These are phyloP conservation scores for Lepilemur ruficaudatus DNA, from an alignment of 2,797 vertebrate genomes.

Conservation along the genomic window DNA sequence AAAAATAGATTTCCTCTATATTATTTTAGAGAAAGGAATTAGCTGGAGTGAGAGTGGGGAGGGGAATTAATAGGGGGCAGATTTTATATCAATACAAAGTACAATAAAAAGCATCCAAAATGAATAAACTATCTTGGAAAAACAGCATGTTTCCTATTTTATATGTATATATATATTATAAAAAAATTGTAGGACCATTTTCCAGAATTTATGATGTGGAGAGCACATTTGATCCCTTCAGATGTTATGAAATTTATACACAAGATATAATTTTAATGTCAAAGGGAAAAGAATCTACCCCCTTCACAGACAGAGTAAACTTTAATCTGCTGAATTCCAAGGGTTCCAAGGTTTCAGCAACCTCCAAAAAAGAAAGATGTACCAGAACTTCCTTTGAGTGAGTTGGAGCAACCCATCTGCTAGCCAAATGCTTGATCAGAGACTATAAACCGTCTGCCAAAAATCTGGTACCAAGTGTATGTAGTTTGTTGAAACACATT, in stretches of 20 bases:
- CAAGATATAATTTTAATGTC: background rate
- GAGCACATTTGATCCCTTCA: background rate
- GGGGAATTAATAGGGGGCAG: background rate
- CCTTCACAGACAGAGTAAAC: background rate
- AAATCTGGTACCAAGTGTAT: constrained; percentile 14
- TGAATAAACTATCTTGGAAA: background rate
- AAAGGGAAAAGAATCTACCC: background rate
- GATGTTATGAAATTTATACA: background rate
- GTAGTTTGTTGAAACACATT: background rate
- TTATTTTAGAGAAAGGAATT: background rate
- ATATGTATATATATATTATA: background rate
- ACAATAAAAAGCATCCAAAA: background rate
- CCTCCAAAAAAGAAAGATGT: background rate
- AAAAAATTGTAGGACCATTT: background rate
- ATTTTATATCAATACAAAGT: background rate
- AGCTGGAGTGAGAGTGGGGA: background rate
- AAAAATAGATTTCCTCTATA: background rate
- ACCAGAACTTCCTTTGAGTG: background rate
- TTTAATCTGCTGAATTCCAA: constrained; percentile 25
- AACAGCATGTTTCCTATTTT: background rate
- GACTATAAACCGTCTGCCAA: background rate
- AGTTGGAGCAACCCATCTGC: background rate
- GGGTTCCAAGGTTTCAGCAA: background rate
- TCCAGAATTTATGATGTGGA: background rate
- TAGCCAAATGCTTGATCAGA: constrained; percentile 52